Percentiles rank a stretch among this genome's conserved stretches.
Evolutionary conservation across 2,888 invertebrate species (phyloP).

Genomic region (Junonia oenone): DNA sequence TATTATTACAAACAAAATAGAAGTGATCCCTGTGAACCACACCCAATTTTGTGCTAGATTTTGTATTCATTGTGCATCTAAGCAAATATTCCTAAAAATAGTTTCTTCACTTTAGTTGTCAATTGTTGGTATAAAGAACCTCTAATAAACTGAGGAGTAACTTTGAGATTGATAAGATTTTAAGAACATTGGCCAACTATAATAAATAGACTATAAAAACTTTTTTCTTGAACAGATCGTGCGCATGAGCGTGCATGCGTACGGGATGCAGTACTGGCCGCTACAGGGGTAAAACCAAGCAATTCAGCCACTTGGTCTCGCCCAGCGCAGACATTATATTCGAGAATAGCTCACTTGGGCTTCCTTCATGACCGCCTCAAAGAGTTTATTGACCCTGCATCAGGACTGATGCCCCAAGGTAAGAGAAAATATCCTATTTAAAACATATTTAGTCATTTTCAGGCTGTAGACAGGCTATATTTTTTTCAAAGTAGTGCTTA

Average conservation of each 20-base stretch:
- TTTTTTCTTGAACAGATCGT: slow-evolving; percentile 33
- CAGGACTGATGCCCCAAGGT: slow-evolving; percentile 81
- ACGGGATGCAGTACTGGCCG: slow-evolving; percentile 89
- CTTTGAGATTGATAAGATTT: no score
- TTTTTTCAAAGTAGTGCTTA: no score
- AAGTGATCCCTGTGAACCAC: no score
- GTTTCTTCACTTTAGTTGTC: no score
- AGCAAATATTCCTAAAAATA: no score
- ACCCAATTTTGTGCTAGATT: no score
- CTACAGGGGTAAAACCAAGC: slow-evolving; percentile 93
- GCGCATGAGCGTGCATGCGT: slow-evolving; percentile 64
- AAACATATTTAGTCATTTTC: no score
- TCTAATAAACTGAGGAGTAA: no score
- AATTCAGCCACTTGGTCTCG: slow-evolving; percentile 62
- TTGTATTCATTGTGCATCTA: no score
- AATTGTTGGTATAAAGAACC: no score
- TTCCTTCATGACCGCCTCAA: slow-evolving; percentile 90
- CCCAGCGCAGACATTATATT: slow-evolving; percentile 82
- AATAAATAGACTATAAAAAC: not conserved
- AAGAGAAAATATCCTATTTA: slow-evolving; percentile 3
- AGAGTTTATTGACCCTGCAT: slow-evolving; percentile 87
- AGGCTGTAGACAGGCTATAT: not conserved
- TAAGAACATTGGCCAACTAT: no score
- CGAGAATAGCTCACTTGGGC: slow-evolving; percentile 91
- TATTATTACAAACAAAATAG: no score